These are phyloP conservation scores for Drosophila baimaii DNA, from an alignment of 1,140 invertebrate genomes.

Conservation along the genomic window DNA sequence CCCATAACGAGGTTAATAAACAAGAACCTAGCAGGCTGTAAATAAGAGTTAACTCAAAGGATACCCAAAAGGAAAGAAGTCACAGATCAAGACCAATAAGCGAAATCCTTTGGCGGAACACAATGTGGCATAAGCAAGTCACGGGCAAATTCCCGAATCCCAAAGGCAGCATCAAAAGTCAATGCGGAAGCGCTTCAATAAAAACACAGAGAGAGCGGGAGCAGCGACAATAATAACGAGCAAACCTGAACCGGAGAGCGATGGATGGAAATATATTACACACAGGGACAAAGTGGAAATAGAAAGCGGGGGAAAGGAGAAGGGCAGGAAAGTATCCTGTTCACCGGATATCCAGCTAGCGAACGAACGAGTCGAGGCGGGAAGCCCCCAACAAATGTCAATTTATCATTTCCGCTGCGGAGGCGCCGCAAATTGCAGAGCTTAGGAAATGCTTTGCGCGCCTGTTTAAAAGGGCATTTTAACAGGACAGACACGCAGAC, in stretches of 20 bases:
- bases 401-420: slow-evolving; percentile 76
- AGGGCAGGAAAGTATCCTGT: slow-evolving; percentile 14
- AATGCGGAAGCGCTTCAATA: slow-evolving; percentile 44
- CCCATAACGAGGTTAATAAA: no score
- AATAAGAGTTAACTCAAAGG: neutral
- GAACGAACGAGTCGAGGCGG: slow-evolving; percentile 3
- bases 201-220: slow-evolving; percentile 21
- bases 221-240: slow-evolving; percentile 54
- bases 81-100: slow-evolving; percentile 16
- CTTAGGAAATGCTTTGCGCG: slow-evolving; percentile 62
- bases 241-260: slow-evolving; percentile 29
- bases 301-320: neutral
- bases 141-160: neutral
- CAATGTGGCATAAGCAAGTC: neutral
- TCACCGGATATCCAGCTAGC: slow-evolving; percentile 43
- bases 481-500: slow-evolving; percentile 40
- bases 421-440: slow-evolving; percentile 68
- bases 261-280: slow-evolving; percentile 17
- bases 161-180: slow-evolving; percentile 24
- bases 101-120: slow-evolving; percentile 41
- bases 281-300: slow-evolving; percentile 28
- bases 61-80: neutral
- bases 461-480: slow-evolving; percentile 67
- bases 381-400: slow-evolving; percentile 61
- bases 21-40: no score